These are phyloP conservation scores for Eustalomyia histrio DNA, from an alignment of 2,888 invertebrate species.

Conservation along the genomic window DNA sequence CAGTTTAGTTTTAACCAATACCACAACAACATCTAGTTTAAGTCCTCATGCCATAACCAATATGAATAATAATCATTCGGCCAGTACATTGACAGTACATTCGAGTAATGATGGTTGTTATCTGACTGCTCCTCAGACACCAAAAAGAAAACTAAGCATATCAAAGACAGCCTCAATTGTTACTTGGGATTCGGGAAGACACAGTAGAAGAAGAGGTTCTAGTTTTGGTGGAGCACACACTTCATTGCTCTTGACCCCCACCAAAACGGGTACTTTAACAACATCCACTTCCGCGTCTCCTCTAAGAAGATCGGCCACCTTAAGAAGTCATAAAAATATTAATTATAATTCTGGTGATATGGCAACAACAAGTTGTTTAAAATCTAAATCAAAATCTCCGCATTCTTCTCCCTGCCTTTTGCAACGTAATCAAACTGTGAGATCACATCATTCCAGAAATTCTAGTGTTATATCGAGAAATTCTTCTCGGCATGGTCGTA, in stretches of 20 bases:
- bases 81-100: conserved; percentile 70
- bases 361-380: conserved; percentile 44
- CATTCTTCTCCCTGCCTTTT: conserved; percentile 82
- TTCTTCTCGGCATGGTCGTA: conserved; percentile 90
- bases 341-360: conserved; percentile 69
- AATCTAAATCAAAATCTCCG: conserved; percentile 79
- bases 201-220: conserved; percentile 83
- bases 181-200: conserved; percentile 86
- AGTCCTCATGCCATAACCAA: conserved; percentile 68
- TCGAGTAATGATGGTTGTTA: conserved; percentile 68
- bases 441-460: conserved; percentile 88
- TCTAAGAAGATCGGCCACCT: conserved; percentile 83
- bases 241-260: conserved; percentile 82
- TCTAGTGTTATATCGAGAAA: conserved; percentile 90
- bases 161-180: conserved; percentile 82
- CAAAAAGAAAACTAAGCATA: conserved; percentile 80
- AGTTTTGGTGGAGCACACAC: conserved; percentile 86
- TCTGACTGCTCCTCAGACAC: conserved; percentile 79
- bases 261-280: conserved; percentile 71
- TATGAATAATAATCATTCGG: conserved; percentile 62
- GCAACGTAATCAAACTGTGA: conserved; percentile 82
- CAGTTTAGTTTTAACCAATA: conserved; percentile 52
- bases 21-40: conserved; percentile 73
- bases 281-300: conserved; percentile 76
- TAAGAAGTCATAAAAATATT: conserved; percentile 81